These are phyloP conservation scores for Epizoanthus rinbou DNA, from an alignment of 92 coral and sea anemone species.

Conservation along the genomic window DNA sequence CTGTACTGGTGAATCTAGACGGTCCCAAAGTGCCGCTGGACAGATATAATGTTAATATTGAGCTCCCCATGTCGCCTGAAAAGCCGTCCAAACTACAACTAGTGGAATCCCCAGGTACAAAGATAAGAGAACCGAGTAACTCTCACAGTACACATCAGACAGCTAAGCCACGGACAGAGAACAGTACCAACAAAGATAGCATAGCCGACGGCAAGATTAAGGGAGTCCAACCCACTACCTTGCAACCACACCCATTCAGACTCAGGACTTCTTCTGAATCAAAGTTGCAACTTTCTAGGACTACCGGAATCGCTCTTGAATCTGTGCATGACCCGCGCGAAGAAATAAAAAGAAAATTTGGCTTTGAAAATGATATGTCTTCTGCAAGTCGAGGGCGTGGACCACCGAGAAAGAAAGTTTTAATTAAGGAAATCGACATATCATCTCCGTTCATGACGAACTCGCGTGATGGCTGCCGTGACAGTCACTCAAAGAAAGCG, in stretches of 20 bases:
- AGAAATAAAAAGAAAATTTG: not conserved
- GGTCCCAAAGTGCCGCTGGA: constrained; percentile 1
- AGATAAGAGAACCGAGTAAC: not conserved
- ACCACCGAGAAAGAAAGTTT: constrained; percentile 1
- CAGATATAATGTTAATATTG: not conserved
- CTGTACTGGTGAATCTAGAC: constrained; percentile 32
- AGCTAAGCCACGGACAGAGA: not conserved
- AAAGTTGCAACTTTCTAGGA: not conserved
- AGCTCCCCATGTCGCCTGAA: constrained; percentile 41
- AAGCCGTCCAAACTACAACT: constrained; percentile 32
- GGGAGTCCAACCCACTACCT: not conserved
- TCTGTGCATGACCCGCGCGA: not conserved
- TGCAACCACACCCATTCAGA: not conserved
- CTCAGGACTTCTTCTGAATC: not conserved
- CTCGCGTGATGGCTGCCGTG: not conserved
- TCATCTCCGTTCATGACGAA: not conserved
- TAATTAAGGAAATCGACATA: not conserved
- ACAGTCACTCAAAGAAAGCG: not conserved
- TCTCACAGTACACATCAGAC: not conserved
- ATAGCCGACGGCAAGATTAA: not conserved
- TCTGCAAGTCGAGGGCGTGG: not conserved
- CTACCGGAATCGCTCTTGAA: not conserved
- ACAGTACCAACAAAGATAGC: not conserved
- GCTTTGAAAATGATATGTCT: not conserved
- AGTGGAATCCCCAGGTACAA: not conserved